These are phyloP conservation scores for Arbacia lixula DNA, from an alignment of 53 echinoderm and acorn worm genomes.

Conservation along the genomic window DNA sequence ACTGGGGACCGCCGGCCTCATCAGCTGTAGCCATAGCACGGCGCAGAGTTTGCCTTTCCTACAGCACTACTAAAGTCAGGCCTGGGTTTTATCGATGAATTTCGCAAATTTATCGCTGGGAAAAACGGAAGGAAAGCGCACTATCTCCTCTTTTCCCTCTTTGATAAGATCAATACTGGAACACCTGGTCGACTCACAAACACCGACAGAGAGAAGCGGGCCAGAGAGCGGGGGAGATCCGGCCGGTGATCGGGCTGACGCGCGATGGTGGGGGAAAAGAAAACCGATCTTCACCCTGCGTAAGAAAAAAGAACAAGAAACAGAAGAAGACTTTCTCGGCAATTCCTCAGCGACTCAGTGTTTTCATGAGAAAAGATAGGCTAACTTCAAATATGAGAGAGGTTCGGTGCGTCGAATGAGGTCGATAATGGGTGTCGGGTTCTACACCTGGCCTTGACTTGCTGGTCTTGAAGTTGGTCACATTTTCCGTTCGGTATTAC, in stretches of 20 bases:
- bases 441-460: conserved; percentile 46
- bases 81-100: conserved; percentile 55
- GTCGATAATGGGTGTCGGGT: conserved; percentile 42
- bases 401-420: conserved; percentile 16
- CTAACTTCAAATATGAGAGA: conserved; percentile 53
- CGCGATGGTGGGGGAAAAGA: conserved; percentile 33
- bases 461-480: conserved; percentile 26
- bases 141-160: conserved; percentile 33
- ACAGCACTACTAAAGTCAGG: conserved; percentile 39
- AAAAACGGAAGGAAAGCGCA: conserved; percentile 57
- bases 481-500: conserved; percentile 22
- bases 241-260: conserved; percentile 13
- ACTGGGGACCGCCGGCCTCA: conserved; percentile 44
- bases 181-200: conserved; percentile 56
- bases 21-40: conserved; percentile 50
- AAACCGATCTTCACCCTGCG: conserved; percentile 21
- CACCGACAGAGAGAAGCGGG: conserved; percentile 8
- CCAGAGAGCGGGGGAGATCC: conserved; percentile 15
- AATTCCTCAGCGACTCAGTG: conserved; percentile 40
- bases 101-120: conserved; percentile 57
- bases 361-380: conserved; percentile 41
- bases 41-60: conserved; percentile 14
- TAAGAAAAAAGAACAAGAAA: conserved; percentile 12
- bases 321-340: conserved; percentile 14
- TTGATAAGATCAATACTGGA: conserved; percentile 39